Evolutionary conservation across 2,888 invertebrate species (phyloP), one percentile per base, ranked within the genome.

Genomic region (Troides aeacus): DNA sequence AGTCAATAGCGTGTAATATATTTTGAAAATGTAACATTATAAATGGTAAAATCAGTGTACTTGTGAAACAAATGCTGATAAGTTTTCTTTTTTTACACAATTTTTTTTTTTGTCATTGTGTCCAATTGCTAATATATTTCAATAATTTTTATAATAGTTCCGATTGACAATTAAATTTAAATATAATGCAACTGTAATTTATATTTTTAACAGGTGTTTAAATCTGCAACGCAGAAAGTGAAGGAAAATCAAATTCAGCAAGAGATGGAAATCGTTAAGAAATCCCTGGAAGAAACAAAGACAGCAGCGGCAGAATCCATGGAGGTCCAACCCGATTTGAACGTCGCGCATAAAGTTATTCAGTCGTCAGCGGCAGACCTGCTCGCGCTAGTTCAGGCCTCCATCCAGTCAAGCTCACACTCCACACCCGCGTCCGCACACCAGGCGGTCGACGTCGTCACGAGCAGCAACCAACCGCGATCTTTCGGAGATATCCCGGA

Each of bases 191-290:
- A 18, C 17, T 17, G 17, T 50, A 18, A 15, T 50, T 18, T 50
- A 50, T 50, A 5, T 50, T 50, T 17, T 17, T 17, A 10, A 50
- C 79, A 93, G 93, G 87, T 96, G 60, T 96, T 96, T 76, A 94
- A 96, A 82, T 96, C 96, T 0, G 96, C 95, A 0, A 95, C 95
- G 0, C 94, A 95, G 78, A 96, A 96, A 80, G 95, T 96, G 0
- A 94, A 93, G 74, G 95, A 95, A 71, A 93, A 94, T 76, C 90
- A 93, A 77, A 86, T 91, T 57, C 92, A 94, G 18, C 94, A 93
- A 77, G 93, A 93, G 72, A 93, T 94, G 84, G 93, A 94, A 79
- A 92, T 94, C 68, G 92, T 93, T 10, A 90, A 84, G 78, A 91
- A 92, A 74, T 89, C 93, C 18, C 76, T 93, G 15, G 85, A 89